Conservation (phyloP, 2,113 vertebrate species). For the Poeciliopsis occidentalis region DNA sequence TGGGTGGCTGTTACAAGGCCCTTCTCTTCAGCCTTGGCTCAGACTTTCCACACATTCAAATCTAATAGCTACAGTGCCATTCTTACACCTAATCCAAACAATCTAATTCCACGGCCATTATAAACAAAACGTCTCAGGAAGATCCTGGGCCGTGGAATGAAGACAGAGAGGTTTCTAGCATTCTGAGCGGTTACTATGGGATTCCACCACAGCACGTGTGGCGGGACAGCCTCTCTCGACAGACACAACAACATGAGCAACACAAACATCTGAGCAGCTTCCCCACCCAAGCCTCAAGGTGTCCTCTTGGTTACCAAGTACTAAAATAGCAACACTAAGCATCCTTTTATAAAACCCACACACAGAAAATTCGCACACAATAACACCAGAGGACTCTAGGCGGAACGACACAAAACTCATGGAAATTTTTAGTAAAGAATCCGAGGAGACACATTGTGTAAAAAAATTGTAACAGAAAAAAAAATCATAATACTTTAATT, state of each 20-base stretch:
- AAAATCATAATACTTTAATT: background rate
- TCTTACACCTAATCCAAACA: slow-evolving; percentile 52
- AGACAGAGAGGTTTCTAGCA: slow-evolving; percentile 42
- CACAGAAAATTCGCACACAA: slow-evolving; percentile 9
- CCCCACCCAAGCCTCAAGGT: slow-evolving; percentile 50
- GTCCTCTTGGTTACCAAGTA: slow-evolving; percentile 37
- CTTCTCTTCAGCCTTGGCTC: slow-evolving; percentile 35
- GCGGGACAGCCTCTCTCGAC: slow-evolving; percentile 25
- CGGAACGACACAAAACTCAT: background rate
- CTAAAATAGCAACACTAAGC: slow-evolving; percentile 44
- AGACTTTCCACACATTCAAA: slow-evolving; percentile 50
- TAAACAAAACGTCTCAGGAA: slow-evolving; percentile 34
- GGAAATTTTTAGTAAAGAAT: background rate
- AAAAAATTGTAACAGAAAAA: background rate
- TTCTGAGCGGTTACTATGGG: slow-evolving; percentile 46
- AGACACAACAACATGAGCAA: slow-evolving; percentile 71
- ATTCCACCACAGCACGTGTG: slow-evolving; percentile 27
- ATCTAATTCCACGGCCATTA: slow-evolving; percentile 21
- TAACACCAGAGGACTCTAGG: background rate
- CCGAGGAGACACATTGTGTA: background rate
- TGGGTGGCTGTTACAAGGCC: slow-evolving; percentile 36
- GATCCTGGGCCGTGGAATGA: slow-evolving; percentile 7
- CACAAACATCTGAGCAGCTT: slow-evolving; percentile 45
- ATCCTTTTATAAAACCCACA: slow-evolving; percentile 36
- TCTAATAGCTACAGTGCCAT: slow-evolving; percentile 31